phyloP scores from a whole-genome alignment of 2,797 vertebrate genomes.

The Helarctos malayanus region DNA sequence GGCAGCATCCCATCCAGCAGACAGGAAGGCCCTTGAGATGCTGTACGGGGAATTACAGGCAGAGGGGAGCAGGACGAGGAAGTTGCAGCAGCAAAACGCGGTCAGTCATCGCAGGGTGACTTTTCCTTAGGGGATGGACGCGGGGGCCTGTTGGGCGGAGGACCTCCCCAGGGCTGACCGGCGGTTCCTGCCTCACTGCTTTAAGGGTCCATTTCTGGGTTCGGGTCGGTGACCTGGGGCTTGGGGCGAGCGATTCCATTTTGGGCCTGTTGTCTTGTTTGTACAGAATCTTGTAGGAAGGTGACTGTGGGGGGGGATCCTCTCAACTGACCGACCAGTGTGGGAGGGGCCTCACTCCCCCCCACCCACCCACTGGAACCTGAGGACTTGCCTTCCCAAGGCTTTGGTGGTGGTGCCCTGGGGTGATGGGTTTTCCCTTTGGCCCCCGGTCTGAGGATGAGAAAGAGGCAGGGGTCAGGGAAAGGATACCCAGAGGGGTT shows the following conservation, averaged over 20 bases:
- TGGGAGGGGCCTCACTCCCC: background rate
- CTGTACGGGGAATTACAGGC: background rate
- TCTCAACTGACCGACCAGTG: no score
- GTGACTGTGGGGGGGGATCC: background rate
- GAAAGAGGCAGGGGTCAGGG: background rate
- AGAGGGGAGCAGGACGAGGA: background rate
- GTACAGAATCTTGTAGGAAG: background rate
- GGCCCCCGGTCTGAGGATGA: background rate
- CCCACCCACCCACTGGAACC: background rate
- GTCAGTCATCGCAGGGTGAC: background rate
- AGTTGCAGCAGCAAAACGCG: fast-evolving
- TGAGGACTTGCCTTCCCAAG: background rate
- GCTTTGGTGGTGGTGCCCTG: background rate
- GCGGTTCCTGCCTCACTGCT: no score
- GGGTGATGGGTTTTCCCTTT: background rate
- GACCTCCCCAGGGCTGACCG: fast-evolving
- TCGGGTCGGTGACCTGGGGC: background rate
- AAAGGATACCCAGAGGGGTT: background rate
- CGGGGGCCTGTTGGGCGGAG: background rate
- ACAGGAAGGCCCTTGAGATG: background rate
- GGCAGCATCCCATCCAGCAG: background rate
- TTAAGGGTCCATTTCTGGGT: background rate
- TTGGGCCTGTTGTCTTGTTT: background rate
- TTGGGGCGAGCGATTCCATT: no score
- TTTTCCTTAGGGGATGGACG: fast-evolving